Base-by-base conservation (phyloP, 2,888 invertebrate species). In the Periphyllus acericola region DNA sequence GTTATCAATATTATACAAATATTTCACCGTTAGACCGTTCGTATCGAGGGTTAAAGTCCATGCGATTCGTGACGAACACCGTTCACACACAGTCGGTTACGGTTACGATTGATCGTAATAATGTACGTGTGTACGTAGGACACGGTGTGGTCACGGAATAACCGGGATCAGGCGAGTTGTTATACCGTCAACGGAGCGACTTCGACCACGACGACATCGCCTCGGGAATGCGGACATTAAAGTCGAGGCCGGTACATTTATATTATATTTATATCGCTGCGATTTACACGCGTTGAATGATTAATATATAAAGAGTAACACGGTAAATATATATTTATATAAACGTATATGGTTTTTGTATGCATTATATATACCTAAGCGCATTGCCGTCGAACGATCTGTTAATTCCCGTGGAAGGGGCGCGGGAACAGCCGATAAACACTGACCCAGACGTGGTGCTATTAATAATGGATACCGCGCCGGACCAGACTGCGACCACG, bases 391-490 rank as follows among this genome's bases (percentile, higher is more conserved):
- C 52, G 19, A 78, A 85, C 78, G 85, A 79, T 68, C 79, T 71
- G 66, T 85, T 66, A 84, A 76, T 66, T 76, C 66, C 46, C 14
- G 11, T n/a, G 25, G 17, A 21, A 25, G 14, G 32, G 3, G n/a
- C 36, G 1, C n/a, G 17, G 29, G 32, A 8, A 52, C 21, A 5
- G 21, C 14, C 52, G 78, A 78, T 79, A 85, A 85, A 85, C 85
- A 79, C 85, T 78, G 68, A 78, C 85, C 85, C 71, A 71, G 34
- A 79, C 72, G 52, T 36, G 72, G 21, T 29, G 11, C n/a, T 72
- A 86, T 86, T 79, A 86, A 86, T 79, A 79, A 86, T 71, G 78
- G 55, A 86, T 36, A 55, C 52, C n/a, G 1, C 68, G 46, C 60
- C 36, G 36, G 66, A 66, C 14, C 21, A 32, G 17, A 74, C 60